Evolutionary conservation across 2,797 vertebrate species (phyloP), one percentile per base, ranked within the genome.

Genomic region (Ispidina lecontei): DNA sequence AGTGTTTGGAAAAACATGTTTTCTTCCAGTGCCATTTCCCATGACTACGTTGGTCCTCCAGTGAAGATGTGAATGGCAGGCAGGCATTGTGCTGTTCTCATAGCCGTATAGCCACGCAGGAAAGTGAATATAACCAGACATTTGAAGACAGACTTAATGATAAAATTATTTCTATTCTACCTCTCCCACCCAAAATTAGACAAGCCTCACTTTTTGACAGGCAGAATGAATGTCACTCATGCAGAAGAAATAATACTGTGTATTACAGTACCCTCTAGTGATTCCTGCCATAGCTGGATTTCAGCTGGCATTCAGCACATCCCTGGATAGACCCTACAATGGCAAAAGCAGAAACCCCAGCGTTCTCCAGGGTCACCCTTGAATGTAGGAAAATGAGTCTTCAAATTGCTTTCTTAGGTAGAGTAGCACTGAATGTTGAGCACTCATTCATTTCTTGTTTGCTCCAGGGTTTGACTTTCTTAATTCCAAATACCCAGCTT

Each of bases 231-330:
- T 28, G 59, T 55, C 89, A 74, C 14, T 84, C 78, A 43, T 23
- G 60, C 33, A 39, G 25, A 64, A 43, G 90, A 71, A 79, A 73
- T n/a, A 89, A 90, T 82, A 64, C 25, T 22, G 59, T 89, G 92
- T 95, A 91, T 89, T 87, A 95, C 84, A 94, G 92, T 94, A 91
- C 94, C 93, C 93, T 96, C 91, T 96, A 95, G 95, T 92, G 94
- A 96, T 82, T 94, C 75, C 72, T 77, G 28, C 41, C 77, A 67
- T 75, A 71, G 78, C 86, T 90, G 65, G 83, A 62, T 64, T 90
- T 84, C 80, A 90, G 70, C 52, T 49, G 41, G 20, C 2, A 4
- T 46, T 63, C 68, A 60, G 88, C 25, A 77, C 22, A 43, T 58
- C 39, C 71, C 44, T 47, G 54, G 39, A 71, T 23, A 64, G 67